Conservation (phyloP, 2,888 invertebrate genomes). For the Operophtera brumata region DNA sequence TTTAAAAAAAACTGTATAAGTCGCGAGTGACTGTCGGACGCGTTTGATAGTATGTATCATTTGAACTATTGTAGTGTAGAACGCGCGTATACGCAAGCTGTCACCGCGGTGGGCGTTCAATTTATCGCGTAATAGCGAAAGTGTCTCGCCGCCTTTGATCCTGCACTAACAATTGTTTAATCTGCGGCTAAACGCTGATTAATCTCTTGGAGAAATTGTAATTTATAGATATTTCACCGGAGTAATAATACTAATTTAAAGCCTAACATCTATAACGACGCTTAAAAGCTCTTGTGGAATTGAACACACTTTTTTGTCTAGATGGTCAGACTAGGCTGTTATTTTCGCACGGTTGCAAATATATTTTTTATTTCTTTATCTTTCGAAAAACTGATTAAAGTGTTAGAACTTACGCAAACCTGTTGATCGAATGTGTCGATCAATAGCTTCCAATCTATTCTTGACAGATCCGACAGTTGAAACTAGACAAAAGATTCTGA, state of each 20-base stretch:
- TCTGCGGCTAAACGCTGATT: constrained; percentile 47
- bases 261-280: background rate
- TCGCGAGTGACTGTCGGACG: no score
- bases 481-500: background rate
- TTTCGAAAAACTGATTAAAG: background rate
- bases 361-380: background rate
- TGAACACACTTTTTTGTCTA: background rate
- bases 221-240: constrained; percentile 41
- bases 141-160: constrained; percentile 61
- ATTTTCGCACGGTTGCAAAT: background rate
- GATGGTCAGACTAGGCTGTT: background rate
- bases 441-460: background rate
- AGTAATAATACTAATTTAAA: background rate
- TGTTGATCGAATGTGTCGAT: background rate
- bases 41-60: no score
- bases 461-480: background rate
- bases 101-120: constrained; percentile 52
- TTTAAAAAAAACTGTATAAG: no score
- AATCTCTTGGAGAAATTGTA: constrained; percentile 59
- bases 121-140: constrained; percentile 58
- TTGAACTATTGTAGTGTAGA: no score
- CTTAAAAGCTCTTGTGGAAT: background rate
- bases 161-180: constrained; percentile 30
- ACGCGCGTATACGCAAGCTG: constrained; percentile 17
- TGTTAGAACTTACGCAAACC: background rate